Percentiles rank a stretch among this genome's conserved stretches.
Conservation (phyloP, 2,888 invertebrate species). For the Griposia aprilina region DNA sequence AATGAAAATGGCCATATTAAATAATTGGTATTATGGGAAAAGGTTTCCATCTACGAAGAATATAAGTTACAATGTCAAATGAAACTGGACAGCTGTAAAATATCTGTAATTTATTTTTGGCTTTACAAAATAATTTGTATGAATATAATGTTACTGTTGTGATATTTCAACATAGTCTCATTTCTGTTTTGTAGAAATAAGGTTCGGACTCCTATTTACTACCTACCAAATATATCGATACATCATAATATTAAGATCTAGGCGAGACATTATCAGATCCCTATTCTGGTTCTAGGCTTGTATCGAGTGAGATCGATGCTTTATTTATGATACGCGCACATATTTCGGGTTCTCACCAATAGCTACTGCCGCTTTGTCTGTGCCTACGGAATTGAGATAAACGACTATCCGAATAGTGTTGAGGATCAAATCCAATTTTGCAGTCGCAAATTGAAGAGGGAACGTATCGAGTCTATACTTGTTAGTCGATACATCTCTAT, state of each 20-base stretch:
- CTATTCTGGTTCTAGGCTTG: constrained; percentile 35
- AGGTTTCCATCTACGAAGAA: neutral
- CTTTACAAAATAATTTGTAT: neutral
- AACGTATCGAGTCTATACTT: constrained; percentile 71
- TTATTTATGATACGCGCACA: constrained; percentile 74
- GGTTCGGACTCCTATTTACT: neutral
- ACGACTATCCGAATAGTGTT: constrained; percentile 83
- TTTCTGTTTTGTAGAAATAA: neutral
- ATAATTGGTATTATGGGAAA: neutral
- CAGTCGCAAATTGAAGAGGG: constrained; percentile 82
- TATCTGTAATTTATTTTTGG: neutral
- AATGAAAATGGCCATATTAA: neutral
- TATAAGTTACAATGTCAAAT: neutral
- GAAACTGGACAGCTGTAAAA: neutral
- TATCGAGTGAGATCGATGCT: constrained; percentile 68
- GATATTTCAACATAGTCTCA: neutral
- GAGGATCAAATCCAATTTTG: constrained; percentile 84
- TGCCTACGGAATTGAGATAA: constrained; percentile 83
- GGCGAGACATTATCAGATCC: constrained; percentile 43
- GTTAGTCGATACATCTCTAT: constrained; percentile 69
- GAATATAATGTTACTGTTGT: neutral
- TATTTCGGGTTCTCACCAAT: constrained; percentile 73
- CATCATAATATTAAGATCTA: constrained; percentile 32
- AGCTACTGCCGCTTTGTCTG: constrained; percentile 74
- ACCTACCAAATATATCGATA: constrained; percentile 12